Base-by-base conservation (phyloP, 2,797 vertebrate species). In the Crenichthys baileyi region DNA sequence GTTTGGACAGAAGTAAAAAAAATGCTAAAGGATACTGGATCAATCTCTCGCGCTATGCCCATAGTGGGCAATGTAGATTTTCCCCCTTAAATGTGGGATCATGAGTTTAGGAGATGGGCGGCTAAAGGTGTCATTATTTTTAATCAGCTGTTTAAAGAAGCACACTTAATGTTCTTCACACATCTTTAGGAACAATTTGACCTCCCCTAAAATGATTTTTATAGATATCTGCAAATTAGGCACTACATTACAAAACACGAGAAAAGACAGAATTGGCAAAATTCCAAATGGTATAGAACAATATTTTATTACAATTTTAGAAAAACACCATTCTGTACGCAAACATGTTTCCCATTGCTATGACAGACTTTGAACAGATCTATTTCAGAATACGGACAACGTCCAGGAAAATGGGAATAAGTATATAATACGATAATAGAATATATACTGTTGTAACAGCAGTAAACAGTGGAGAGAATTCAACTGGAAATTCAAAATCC, bases 201-300 rank as follows among this genome's bases (percentile, higher is more conserved):
- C 12, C 39, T 73, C 3, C 29, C 31, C 7, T 56, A 29, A 56
- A 74, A 44, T 1, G 15, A 74, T 9, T 11, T 74, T 58, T 65
- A 36, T 36, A 63, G 58, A 29, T 75, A 75, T 51, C 13, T 15
- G 15, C 50, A 51, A 51, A 51, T 51, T 51, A 51, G 50, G 50
- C 55, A 73, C 16, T 77, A 77, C 1, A 70, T 77, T 29, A 76
- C 9, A 13, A 77, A 36, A 7, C 50, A 77, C 11, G 44, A 70
- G 22, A 68, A 56, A 70, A 12, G 26, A 41, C 2, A 16, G 16
- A 61, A 44, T 61, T 75, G 4, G 1, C 6, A 77, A 29, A 77
- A 77, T 2, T 3, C 36, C 48, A 77, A 77, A 70, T 26, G 16
- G 3, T 56, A 70, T 29, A 56, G 50, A 70, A 44, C 65, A 29